Conservation (phyloP, 2,797 vertebrate genomes). For the Phoxinus dragarum region DNA sequence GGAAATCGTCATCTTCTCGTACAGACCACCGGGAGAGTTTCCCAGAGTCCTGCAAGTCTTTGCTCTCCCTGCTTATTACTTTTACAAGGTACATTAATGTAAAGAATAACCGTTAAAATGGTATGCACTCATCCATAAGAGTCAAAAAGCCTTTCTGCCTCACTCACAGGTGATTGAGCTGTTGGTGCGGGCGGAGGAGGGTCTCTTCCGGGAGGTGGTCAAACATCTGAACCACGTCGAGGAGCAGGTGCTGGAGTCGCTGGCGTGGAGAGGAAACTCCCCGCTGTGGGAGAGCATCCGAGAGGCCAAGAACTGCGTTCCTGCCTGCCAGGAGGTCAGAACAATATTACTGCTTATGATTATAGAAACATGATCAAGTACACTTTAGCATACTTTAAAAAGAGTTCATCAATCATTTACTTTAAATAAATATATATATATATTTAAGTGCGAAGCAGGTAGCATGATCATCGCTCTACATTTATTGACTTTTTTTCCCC, state of each 20-base stretch:
- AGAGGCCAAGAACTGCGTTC: constrained; percentile 84
- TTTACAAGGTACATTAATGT: constrained; percentile 87
- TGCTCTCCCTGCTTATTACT: constrained; percentile 89
- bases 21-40: constrained; percentile 90
- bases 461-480: too few relatives aligned
- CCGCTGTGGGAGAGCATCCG: constrained; percentile 82
- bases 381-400: not conserved
- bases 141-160: constrained; percentile 53
- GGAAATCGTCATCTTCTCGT: constrained; percentile 91
- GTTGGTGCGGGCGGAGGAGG: constrained; percentile 94
- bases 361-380: not conserved
- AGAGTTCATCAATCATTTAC: not conserved
- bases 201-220: constrained; percentile 95
- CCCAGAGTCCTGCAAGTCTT: constrained; percentile 84
- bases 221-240: constrained; percentile 96
- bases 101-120: not conserved
- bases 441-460: not conserved
- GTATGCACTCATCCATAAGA: not conserved
- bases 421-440: not conserved
- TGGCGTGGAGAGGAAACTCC: constrained; percentile 88
- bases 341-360: constrained; percentile 6
- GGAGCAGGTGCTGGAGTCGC: constrained; percentile 93
- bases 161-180: constrained; percentile 93
- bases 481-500: too few relatives aligned
- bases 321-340: constrained; percentile 88